Evolutionary conservation across 2,797 vertebrate genomes (phyloP).

Genomic region (Halcyon badia): DNA sequence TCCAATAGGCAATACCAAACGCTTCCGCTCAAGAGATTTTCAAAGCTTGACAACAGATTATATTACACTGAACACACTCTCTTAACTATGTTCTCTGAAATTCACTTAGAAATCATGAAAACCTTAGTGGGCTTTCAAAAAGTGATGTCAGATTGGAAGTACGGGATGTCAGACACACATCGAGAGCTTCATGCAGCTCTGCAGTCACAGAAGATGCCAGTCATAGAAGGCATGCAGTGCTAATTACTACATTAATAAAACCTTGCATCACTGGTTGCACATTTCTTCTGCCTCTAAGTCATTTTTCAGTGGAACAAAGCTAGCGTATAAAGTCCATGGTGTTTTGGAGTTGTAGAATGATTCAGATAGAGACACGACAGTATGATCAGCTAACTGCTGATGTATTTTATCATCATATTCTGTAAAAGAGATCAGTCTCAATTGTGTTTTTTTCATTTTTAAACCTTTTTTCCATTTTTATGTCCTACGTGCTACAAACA

Average conservation of each 20-base stretch:
- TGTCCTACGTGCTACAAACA: neutral
- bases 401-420: neutral
- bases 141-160: neutral
- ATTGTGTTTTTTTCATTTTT: neutral
- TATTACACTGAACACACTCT: neutral
- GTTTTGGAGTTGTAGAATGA: neutral
- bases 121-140: neutral
- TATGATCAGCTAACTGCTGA: neutral
- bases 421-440: neutral
- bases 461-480: neutral
- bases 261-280: neutral
- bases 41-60: neutral
- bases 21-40: neutral
- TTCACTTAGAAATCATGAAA: neutral
- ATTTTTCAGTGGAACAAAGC: conserved; percentile 10
- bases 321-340: neutral
- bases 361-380: neutral
- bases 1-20: neutral
- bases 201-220: neutral
- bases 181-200: neutral
- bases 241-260: neutral
- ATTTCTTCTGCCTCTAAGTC: neutral
- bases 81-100: neutral
- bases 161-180: neutral
- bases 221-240: neutral